A percentile compares a stretch with the other conserved stretches of the same genome.
phyloP scores from a whole-genome alignment of 2,888 invertebrate genomes.

The Orchesella flavescens region DNA sequence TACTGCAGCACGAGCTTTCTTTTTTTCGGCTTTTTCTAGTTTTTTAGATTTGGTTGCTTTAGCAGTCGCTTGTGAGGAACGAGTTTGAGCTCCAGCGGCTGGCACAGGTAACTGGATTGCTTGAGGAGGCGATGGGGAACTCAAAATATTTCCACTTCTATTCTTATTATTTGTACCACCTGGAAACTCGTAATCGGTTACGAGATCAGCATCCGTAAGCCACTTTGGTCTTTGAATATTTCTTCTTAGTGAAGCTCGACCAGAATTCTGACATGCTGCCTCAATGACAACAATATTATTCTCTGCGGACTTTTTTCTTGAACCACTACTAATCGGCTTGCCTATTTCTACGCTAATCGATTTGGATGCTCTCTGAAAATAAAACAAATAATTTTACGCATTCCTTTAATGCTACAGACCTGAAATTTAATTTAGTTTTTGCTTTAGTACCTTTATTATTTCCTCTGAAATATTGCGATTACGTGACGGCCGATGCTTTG shows the following conservation, averaged over 20 bases:
- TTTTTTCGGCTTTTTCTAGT: slow-evolving; percentile 28
- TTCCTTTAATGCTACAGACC: no score
- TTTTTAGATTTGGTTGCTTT: slow-evolving; percentile 1
- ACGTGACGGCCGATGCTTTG: not conserved
- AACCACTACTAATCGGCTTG: no score
- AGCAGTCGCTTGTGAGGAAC: slow-evolving; percentile 6
- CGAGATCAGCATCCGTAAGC: slow-evolving; percentile 45
- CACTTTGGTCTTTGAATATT: slow-evolving; percentile 59
- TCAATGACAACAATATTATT: not conserved
- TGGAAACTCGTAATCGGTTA: slow-evolving; percentile 55
- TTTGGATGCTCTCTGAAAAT: not conserved
- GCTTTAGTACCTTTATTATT: no score
- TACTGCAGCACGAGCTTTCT: not conserved
- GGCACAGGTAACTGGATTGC: not conserved
- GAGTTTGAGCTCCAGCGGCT: slow-evolving; percentile 33
- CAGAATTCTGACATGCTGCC: slow-evolving; percentile 1
- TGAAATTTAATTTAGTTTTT: no score
- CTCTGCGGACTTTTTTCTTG: not conserved
- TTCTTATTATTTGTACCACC: slow-evolving; percentile 39
- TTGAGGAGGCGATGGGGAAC: not conserved
- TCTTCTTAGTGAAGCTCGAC: slow-evolving; percentile 39
- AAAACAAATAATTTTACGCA: not conserved
- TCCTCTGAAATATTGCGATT: not conserved
- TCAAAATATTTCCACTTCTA: slow-evolving; percentile 7
- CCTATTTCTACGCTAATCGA: not conserved